These are phyloP conservation scores for Bilobella aurantiaca DNA, from an alignment of 1,140 invertebrate genomes.

Conservation along the genomic window DNA sequence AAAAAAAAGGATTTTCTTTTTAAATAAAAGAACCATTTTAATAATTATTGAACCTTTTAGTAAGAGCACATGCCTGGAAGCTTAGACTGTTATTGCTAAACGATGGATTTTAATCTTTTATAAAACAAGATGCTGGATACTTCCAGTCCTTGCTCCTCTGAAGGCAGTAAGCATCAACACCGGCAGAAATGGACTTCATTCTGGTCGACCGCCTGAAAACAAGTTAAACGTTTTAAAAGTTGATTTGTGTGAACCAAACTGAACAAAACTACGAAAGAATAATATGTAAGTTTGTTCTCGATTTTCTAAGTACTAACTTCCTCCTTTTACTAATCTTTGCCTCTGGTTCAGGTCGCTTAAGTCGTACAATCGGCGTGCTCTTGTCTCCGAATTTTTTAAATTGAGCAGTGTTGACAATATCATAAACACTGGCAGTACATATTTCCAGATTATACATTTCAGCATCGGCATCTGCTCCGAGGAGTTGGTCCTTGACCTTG, in stretches of 20 bases:
- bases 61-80: too few relatives aligned
- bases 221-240: not conserved
- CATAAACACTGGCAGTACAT: not conserved
- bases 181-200: not conserved
- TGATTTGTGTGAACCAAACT: not conserved
- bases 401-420: not conserved
- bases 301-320: not conserved
- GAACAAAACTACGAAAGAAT: not conserved
- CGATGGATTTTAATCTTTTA: not conserved
- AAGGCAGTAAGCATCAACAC: not conserved
- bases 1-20: slow-evolving; percentile 1
- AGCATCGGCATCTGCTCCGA: not conserved
- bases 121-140: not conserved
- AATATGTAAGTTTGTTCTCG: not conserved
- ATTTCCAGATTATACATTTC: not conserved
- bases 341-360: not conserved
- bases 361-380: not conserved
- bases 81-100: too few relatives aligned
- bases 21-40: not conserved
- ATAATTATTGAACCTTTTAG: not conserved
- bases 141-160: not conserved
- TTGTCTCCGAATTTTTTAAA: not conserved
- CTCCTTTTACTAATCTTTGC: not conserved
- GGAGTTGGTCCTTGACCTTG: not conserved
- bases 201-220: not conserved